Conservation (phyloP, 2,888 invertebrate genomes). For the Andrena marginata region DNA sequence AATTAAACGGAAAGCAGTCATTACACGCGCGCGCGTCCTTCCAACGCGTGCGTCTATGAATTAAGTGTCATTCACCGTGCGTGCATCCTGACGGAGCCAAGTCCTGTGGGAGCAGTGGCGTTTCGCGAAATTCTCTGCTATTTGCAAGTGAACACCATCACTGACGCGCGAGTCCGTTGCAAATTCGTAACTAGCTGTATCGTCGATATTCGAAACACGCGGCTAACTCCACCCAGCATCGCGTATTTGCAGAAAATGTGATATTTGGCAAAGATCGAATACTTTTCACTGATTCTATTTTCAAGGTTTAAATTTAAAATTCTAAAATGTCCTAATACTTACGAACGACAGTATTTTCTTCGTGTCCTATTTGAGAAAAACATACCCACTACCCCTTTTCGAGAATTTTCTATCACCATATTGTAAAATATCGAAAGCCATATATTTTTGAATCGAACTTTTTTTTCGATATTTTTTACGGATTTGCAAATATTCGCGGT, state of each 20-base stretch:
- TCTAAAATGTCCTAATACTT: too few relatives aligned
- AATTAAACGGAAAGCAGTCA: constrained; percentile 33
- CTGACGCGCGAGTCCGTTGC: constrained; percentile 7
- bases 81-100: constrained; percentile 2
- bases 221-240: not conserved
- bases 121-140: constrained; percentile 26
- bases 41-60: constrained; percentile 26
- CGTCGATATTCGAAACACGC: constrained; percentile 42
- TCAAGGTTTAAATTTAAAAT: too few relatives aligned
- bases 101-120: not conserved
- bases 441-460: too few relatives aligned
- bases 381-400: too few relatives aligned
- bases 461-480: too few relatives aligned
- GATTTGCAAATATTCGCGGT: too few relatives aligned
- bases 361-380: too few relatives aligned
- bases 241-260: not conserved
- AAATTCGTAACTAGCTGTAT: constrained; percentile 28
- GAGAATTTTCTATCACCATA: too few relatives aligned
- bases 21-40: constrained; percentile 31
- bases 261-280: not conserved
- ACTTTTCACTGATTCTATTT: too few relatives aligned
- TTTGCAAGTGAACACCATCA: constrained; percentile 17
- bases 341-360: too few relatives aligned
- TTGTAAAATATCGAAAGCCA: too few relatives aligned
- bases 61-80: constrained; percentile 42